These are phyloP conservation scores for Poecile montanus DNA, from an alignment of 2,797 vertebrate species.

Conservation along the genomic window DNA sequence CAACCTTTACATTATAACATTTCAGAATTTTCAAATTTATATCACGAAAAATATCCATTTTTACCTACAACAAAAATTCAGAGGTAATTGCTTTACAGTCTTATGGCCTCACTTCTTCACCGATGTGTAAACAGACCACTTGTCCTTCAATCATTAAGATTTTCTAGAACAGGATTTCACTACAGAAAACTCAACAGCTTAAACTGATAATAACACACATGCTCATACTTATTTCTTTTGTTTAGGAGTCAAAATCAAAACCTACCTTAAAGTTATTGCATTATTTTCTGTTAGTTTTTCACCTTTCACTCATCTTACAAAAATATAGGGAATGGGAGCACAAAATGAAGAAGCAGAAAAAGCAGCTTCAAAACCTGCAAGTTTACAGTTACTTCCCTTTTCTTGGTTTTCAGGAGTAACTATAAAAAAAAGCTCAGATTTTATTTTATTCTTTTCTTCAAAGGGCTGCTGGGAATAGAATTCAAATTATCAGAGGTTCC, in stretches of 20 bases:
- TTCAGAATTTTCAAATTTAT: neutral
- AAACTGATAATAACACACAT: neutral
- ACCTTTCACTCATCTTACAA: neutral
- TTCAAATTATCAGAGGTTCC: neutral
- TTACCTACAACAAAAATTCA: neutral
- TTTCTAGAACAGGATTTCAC: neutral
- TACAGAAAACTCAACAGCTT: neutral
- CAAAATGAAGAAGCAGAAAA: neutral
- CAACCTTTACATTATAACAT: neutral
- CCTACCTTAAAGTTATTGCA: neutral
- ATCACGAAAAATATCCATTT: neutral
- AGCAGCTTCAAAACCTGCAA: neutral
- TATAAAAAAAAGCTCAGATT: neutral
- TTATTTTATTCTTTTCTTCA: neutral
- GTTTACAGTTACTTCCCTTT: neutral
- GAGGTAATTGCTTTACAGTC: neutral
- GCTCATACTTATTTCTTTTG: neutral
- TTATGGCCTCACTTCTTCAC: neutral
- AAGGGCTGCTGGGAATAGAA: neutral
- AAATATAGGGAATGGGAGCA: neutral
- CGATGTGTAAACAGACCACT: neutral
- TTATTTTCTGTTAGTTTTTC: neutral
- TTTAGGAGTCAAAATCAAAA: neutral
- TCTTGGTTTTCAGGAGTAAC: neutral
- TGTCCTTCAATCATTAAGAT: neutral